These are phyloP conservation scores for Spodoptera litura DNA, from an alignment of 1,140 invertebrate genomes.

Conservation along the genomic window DNA sequence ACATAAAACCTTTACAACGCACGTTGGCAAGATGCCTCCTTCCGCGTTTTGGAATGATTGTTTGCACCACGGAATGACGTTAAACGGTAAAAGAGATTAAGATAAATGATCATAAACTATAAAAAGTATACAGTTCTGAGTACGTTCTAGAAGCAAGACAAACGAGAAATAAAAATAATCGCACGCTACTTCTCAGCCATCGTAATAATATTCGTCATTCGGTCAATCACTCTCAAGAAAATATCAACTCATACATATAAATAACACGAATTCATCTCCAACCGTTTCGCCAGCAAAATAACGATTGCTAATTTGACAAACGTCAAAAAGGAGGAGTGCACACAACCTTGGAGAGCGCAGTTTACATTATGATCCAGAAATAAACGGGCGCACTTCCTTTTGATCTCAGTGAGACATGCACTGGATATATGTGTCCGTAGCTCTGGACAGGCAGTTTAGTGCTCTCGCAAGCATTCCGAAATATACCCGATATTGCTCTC, in stretches of 20 bases:
- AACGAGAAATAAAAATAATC: constrained; percentile 10
- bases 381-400: constrained; percentile 69
- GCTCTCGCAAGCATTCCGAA: constrained; percentile 19
- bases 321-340: constrained; percentile 58
- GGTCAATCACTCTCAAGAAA: constrained; percentile 22
- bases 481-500: constrained; percentile 14
- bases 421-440: constrained; percentile 28
- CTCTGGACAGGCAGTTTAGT: constrained; percentile 7
- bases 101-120: too few relatives aligned
- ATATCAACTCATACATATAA: constrained; percentile 22
- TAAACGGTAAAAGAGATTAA: too few relatives aligned
- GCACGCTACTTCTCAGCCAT: not conserved
- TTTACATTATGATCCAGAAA: constrained; percentile 73
- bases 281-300: constrained; percentile 20
- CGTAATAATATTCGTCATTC: constrained; percentile 27
- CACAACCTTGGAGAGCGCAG: constrained; percentile 64
- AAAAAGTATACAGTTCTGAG: too few relatives aligned
- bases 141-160: too few relatives aligned
- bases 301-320: constrained; percentile 48
- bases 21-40: constrained; percentile 13
- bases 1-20: not conserved
- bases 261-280: constrained; percentile 34
- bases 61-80: not conserved
- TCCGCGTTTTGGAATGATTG: constrained; percentile 10
- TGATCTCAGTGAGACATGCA: constrained; percentile 56